Conservation (phyloP, 2,797 vertebrate species). For the Petrocephalus schoutedeni region DNA sequence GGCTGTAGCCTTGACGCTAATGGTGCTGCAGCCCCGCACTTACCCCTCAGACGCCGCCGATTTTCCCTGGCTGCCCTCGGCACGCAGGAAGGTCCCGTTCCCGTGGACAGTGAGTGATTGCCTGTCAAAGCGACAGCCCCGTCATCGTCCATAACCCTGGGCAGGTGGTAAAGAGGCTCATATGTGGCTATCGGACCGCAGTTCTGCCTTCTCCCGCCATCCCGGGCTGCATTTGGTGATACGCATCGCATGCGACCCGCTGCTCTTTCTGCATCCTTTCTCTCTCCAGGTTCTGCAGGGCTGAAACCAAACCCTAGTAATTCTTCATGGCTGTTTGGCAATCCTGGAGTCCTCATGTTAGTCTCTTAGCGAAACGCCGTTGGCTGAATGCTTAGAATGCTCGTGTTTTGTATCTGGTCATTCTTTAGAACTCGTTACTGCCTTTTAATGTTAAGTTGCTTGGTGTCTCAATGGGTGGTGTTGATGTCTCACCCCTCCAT, state of each 20-base stretch:
- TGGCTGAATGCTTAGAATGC: not conserved
- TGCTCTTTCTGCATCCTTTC: not conserved
- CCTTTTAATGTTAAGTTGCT: not conserved
- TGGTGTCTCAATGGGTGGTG: not conserved
- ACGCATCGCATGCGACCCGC: not conserved
- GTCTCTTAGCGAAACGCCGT: not conserved
- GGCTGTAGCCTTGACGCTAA: not conserved
- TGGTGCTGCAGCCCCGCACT: not conserved
- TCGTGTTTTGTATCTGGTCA: not conserved
- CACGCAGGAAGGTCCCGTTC: not conserved
- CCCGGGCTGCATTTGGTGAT: too few relatives aligned
- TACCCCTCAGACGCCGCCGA: not conserved
- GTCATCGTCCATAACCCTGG: not conserved
- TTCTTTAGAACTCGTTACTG: not conserved
- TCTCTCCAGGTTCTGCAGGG: not conserved
- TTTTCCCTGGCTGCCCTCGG: not conserved
- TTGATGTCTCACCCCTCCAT: not conserved
- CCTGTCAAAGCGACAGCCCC: not conserved
- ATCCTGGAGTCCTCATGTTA: not conserved
- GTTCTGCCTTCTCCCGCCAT: not conserved
- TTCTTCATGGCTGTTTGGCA: not conserved
- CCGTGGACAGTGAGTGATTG: not conserved
- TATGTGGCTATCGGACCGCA: not conserved
- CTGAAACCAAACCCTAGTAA: not conserved
- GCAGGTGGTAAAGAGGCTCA: not conserved